phyloP scores from a whole-genome alignment of 2,888 invertebrate genomes.

The Ophion ellenae region DNA sequence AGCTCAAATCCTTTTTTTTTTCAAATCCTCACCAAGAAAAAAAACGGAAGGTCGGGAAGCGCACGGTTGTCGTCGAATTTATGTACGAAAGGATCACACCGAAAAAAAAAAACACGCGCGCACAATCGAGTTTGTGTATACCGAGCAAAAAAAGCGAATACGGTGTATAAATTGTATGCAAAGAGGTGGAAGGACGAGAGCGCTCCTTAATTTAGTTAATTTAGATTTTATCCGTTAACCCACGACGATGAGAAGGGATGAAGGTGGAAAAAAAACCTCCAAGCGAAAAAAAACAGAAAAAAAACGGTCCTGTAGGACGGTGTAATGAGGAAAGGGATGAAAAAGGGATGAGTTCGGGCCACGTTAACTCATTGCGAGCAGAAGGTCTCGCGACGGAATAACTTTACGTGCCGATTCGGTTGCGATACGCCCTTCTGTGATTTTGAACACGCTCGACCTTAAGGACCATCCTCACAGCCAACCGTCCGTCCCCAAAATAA shows the following conservation, averaged over 20 bases:
- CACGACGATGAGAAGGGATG: slow-evolving; percentile 45
- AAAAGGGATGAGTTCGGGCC: not conserved
- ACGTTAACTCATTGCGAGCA: not conserved
- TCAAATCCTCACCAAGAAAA: slow-evolving; percentile 35
- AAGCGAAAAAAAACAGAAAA: slow-evolving; percentile 2
- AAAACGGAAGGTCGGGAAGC: slow-evolving; percentile 40
- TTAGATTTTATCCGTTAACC: slow-evolving; percentile 84
- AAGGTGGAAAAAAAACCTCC: slow-evolving; percentile 9
- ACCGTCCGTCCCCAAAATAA: no score
- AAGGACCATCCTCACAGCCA: not conserved
- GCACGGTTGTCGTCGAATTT: slow-evolving; percentile 42
- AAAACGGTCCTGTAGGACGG: slow-evolving; percentile 55
- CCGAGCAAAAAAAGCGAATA: slow-evolving; percentile 39
- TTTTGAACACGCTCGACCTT: not conserved
- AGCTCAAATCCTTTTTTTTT: slow-evolving; percentile 12
- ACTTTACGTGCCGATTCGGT: no score
- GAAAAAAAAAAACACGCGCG: slow-evolving; percentile 53
- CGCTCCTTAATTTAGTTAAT: slow-evolving; percentile 84
- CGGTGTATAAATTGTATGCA: slow-evolving; percentile 81
- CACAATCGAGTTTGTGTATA: slow-evolving; percentile 58
- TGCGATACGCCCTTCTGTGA: not conserved
- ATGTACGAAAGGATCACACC: slow-evolving; percentile 11
- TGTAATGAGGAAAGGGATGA: slow-evolving; percentile 32
- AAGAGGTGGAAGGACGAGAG: slow-evolving; percentile 75
- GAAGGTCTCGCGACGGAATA: no score